Evolutionary conservation across 2,888 invertebrate species (phyloP).

Genomic region (Suillia variegata): DNA sequence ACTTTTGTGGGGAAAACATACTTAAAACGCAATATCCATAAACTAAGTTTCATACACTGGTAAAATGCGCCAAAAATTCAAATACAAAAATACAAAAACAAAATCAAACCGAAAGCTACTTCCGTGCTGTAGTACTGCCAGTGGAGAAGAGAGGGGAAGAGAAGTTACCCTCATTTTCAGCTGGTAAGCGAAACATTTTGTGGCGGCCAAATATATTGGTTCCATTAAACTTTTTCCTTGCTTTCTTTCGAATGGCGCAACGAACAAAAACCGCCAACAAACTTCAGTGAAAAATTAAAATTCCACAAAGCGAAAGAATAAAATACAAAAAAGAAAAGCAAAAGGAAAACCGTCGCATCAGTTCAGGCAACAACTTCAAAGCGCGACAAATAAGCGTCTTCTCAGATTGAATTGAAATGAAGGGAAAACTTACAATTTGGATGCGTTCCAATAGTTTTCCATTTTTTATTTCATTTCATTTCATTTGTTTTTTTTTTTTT

Average conservation of each 20-base stretch:
- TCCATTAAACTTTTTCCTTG: slow-evolving; percentile 42
- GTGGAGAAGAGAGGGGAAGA: too few species aligned
- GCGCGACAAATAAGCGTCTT: slow-evolving; percentile 38
- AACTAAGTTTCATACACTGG: slow-evolving; percentile 46
- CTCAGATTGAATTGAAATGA: slow-evolving; percentile 39
- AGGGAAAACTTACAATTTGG: slow-evolving; percentile 48
- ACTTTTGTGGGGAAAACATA: slow-evolving; percentile 28
- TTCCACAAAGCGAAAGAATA: neutral
- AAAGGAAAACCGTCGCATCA: slow-evolving; percentile 12
- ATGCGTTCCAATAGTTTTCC: slow-evolving; percentile 45
- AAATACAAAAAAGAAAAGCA: neutral
- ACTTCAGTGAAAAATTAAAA: neutral
- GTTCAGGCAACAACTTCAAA: slow-evolving; percentile 35
- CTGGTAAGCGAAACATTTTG: neutral
- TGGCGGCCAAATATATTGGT: slow-evolving; percentile 38
- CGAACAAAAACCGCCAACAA: neutral
- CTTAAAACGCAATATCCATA: slow-evolving; percentile 51
- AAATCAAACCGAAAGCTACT: neutral
- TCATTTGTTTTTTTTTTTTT: too few species aligned
- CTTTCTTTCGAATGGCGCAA: slow-evolving; percentile 25
- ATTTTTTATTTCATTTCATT: neutral
- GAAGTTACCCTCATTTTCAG: neutral
- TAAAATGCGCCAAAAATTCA: neutral
- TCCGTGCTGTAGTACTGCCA: too few species aligned
- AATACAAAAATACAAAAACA: neutral